phyloP scores from a whole-genome alignment of 2,888 invertebrate species.

The Dendrolimus houi region DNA sequence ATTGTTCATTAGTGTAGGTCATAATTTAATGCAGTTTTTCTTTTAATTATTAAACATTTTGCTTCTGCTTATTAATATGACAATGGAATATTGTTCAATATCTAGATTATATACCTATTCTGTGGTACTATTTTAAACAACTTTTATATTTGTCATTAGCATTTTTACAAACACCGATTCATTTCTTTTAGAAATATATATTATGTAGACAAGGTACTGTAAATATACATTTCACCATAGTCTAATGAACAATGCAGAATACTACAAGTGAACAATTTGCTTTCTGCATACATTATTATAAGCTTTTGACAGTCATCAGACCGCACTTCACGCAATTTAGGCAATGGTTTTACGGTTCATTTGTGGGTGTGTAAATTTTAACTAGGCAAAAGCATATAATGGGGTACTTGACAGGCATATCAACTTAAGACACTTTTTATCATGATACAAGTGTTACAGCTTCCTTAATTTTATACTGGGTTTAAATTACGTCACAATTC shows the following conservation, averaged over 20 bases:
- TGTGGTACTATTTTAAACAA: conserved; percentile 73
- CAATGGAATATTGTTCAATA: conserved; percentile 76
- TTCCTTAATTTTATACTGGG: no score
- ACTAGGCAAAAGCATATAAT: no score
- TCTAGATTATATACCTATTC: conserved; percentile 71
- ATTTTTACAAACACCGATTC: conserved; percentile 60
- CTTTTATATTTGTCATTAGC: conserved; percentile 69
- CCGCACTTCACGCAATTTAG: background rate
- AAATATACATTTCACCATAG: conserved; percentile 23
- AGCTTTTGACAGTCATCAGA: background rate
- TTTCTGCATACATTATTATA: conserved; percentile 4
- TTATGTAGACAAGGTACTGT: conserved; percentile 24
- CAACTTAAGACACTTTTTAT: no score
- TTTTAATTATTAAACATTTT: conserved; percentile 68
- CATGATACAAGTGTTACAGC: no score
- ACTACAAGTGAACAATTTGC: conserved; percentile 15
- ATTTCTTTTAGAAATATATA: conserved; percentile 24
- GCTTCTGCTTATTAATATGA: conserved; percentile 73
- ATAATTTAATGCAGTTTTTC: conserved; percentile 75
- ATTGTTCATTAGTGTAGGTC: conserved; percentile 69
- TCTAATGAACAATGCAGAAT: conserved; percentile 15
- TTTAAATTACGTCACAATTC: no score
- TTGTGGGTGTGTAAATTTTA: no score
- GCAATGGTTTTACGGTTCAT: no score
- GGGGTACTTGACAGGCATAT: no score